Conservation (phyloP, 2,113 vertebrate genomes). For the Sceloporus tristichus region DNA sequence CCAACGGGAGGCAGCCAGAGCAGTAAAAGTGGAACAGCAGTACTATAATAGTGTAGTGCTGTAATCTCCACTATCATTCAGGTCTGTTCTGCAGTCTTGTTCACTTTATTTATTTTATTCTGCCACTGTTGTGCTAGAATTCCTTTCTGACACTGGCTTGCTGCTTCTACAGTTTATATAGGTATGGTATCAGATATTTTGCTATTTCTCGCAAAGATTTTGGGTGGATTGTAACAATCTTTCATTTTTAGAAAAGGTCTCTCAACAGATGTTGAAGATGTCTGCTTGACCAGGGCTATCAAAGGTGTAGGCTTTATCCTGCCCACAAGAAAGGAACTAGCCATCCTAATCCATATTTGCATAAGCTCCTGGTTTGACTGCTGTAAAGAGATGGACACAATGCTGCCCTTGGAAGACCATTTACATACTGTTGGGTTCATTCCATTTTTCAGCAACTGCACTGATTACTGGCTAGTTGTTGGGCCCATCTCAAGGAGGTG, state of each 20-base stretch:
- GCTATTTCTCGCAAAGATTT: neutral
- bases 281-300: no score
- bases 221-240: neutral
- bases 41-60: no score
- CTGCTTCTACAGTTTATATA: neutral
- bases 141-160: neutral
- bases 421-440: neutral
- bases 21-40: no score
- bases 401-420: neutral
- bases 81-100: neutral
- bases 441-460: neutral
- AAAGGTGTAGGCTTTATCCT: neutral
- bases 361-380: neutral
- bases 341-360: no score
- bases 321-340: neutral
- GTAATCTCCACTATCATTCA: no score
- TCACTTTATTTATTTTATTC: neutral
- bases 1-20: no score
- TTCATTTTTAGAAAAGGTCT: neutral
- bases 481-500: neutral
- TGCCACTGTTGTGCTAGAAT: neutral
- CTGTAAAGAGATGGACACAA: neutral
- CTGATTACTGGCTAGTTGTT: neutral
- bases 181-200: neutral
- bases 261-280: neutral